Conservation (phyloP, 2,113 vertebrate species). For the Oncorhynchus masou region DNA sequence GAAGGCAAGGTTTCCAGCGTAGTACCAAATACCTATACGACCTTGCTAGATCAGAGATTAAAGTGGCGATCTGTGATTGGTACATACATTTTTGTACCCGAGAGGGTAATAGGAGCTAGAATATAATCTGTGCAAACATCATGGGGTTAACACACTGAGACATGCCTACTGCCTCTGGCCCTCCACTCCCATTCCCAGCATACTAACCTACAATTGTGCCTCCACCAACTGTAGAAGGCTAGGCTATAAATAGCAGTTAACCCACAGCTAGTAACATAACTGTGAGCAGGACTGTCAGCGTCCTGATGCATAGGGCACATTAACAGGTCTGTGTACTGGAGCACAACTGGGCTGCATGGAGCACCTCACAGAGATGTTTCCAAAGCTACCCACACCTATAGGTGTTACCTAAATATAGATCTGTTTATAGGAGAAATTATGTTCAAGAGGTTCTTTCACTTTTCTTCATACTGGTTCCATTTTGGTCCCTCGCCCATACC, state of each 20-base stretch:
- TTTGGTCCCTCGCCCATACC: background rate
- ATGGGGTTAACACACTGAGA: background rate
- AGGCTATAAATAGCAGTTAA: constrained; percentile 30
- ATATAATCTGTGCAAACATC: background rate
- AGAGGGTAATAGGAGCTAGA: too few relatives aligned
- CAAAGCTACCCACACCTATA: background rate
- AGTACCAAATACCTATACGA: too few relatives aligned
- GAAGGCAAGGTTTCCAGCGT: too few relatives aligned
- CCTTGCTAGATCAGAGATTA: too few relatives aligned
- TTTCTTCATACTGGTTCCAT: background rate
- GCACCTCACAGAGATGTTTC: too few relatives aligned
- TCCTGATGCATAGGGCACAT: background rate
- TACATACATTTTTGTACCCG: too few relatives aligned
- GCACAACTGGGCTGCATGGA: too few relatives aligned
- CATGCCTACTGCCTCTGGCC: constrained; percentile 4
- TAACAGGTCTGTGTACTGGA: background rate
- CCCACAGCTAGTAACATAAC: constrained; percentile 13
- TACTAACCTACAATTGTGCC: constrained; percentile 30
- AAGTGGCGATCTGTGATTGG: too few relatives aligned
- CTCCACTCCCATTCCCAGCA: constrained; percentile 16
- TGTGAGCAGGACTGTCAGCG: background rate
- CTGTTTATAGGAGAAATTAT: background rate
- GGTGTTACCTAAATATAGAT: background rate
- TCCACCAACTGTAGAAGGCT: constrained; percentile 3
- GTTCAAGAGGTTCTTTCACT: background rate